phyloP scores from a whole-genome alignment of 2,888 invertebrate species.

The Neria commutata region DNA sequence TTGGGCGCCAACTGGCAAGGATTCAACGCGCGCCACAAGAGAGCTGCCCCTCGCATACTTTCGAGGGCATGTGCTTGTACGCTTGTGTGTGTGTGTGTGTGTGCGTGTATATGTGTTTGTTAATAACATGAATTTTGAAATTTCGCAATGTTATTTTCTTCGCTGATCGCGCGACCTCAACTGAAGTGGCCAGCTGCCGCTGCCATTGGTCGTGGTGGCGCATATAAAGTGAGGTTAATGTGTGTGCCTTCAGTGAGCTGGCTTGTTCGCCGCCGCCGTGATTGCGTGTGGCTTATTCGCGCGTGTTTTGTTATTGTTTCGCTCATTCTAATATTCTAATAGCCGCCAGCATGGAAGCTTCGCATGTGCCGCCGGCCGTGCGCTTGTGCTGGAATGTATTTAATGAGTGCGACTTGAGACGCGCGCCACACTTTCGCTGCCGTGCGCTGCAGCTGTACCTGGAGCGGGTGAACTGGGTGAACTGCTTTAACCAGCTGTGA shows the following conservation, averaged over 20 bases:
- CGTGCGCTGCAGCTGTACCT: too few relatives aligned
- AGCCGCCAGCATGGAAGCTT: too few relatives aligned
- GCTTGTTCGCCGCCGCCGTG: background rate
- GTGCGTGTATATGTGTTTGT: conserved; percentile 12
- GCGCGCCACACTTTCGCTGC: too few relatives aligned
- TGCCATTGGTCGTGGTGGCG: conserved; percentile 20
- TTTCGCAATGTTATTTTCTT: conserved; percentile 14
- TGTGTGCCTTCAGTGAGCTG: background rate
- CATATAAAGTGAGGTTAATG: conserved; percentile 33
- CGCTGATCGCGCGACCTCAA: background rate
- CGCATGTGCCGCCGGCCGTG: too few relatives aligned
- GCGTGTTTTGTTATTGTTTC: conserved; percentile 7
- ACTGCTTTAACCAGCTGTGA: background rate
- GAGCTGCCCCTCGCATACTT: background rate
- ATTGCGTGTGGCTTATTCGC: conserved; percentile 4
- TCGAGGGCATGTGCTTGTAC: background rate
- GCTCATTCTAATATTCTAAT: too few relatives aligned
- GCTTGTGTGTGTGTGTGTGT: background rate
- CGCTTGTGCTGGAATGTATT: too few relatives aligned
- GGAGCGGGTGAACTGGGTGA: background rate
- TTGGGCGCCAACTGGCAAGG: background rate
- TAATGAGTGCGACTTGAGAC: too few relatives aligned
- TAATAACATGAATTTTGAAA: conserved; percentile 26
- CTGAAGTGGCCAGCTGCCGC: background rate
- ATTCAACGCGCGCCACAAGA: background rate